Base-by-base conservation (phyloP, 2,888 invertebrate species). In the Agrochola macilenta region DNA sequence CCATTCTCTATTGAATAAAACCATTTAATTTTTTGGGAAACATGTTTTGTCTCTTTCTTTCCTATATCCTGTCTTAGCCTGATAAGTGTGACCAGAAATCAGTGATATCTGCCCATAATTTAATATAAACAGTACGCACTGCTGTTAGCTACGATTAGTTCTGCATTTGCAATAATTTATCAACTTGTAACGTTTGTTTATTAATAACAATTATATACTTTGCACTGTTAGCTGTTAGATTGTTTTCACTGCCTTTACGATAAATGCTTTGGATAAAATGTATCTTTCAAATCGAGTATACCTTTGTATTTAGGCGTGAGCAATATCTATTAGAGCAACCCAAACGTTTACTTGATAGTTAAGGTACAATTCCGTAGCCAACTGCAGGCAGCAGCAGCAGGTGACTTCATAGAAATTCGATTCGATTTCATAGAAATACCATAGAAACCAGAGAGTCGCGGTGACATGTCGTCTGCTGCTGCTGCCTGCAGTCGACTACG, bases 161-260 rank as follows among this genome's bases (percentile, higher is more conserved):
- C 66, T 77, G 72, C 78, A 79, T 81, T 78, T 49, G 69, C 80
- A 88, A 85, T 85, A 66, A 85, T 83, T 88, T 68, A 80, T 46
- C 4, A 11, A 71, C 49, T 46, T 82, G 66, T 82, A 77, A 76
- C 49, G 60, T 81, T 88, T 70, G 70, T 81, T 84, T 82, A 73
- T 69, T 69, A 70, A 71, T 72, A 60, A 76, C 14, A 77, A 43
- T 61, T 70, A 69, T 82, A 87, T 88, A 86, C 82, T 85, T 90
- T 87, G 89, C 89, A 89, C 89, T 52, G 71, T 88, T 89, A 90
- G 88, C 80, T 64, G 23, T 70, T 88, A 89, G 89, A 82, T 88
- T 89, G 68, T 80, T 88, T 88, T 82, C 86, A 89, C 87, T 86
- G 85, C 78, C 78, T 80, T 83, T 75, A 78, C 39, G 35, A 83